Evolutionary conservation across 2,797 vertebrate genomes (phyloP).

Genomic region (Sebastes hopkinsi): DNA sequence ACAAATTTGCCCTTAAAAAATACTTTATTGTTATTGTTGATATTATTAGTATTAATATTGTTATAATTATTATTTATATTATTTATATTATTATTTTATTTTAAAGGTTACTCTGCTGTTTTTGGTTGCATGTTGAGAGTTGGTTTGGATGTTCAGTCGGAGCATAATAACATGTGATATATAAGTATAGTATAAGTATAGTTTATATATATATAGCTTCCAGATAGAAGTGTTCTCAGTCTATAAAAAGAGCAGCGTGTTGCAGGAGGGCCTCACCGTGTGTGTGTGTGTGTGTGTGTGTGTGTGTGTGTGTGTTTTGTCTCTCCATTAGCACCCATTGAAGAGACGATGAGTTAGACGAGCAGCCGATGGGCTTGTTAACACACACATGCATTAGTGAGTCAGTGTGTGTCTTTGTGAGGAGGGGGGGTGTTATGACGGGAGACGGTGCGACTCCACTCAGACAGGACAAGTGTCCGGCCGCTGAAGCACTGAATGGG

Average conservation of each 20-base stretch:
- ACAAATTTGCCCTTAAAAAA: neutral
- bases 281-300: conserved; percentile 21
- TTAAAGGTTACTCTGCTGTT: neutral
- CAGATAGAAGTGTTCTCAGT: conserved; percentile 3
- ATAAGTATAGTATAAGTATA: no score
- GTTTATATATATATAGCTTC: no score
- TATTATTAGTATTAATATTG: no score
- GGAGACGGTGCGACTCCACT: conserved; percentile 71
- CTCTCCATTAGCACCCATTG: conserved; percentile 79
- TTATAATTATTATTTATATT: no score
- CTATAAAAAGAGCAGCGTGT: conserved; percentile 68
- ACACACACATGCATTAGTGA: conserved; percentile 77
- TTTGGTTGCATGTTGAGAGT: neutral
- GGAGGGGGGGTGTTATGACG: conserved; percentile 69
- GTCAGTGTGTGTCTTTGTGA: conserved; percentile 72
- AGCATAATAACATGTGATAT: neutral
- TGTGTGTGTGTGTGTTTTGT: conserved; percentile 58
- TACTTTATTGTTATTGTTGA: neutral
- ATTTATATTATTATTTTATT: neutral
- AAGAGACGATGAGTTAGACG: conserved; percentile 76
- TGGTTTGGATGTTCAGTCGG: neutral
- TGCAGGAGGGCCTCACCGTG: conserved; percentile 48
- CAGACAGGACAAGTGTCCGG: conserved; percentile 74
- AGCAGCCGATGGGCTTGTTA: conserved; percentile 78
- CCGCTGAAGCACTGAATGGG: conserved; percentile 60